Conservation (phyloP, 2,888 invertebrate genomes). For the Timandra comae region DNA sequence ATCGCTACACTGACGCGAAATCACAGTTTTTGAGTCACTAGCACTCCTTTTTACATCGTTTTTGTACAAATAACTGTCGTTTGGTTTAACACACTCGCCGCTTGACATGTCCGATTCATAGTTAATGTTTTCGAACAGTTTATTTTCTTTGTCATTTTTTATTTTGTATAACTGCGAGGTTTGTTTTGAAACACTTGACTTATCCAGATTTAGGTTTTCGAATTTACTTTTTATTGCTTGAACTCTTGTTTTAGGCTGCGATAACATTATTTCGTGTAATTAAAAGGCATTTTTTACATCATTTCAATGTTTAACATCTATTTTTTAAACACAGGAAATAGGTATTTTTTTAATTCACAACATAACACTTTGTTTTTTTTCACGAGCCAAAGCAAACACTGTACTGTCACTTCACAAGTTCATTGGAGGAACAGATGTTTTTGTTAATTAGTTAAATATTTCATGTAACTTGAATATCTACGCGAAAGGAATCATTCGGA, state of each 20-base stretch:
- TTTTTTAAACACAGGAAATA: slow-evolving; percentile 1
- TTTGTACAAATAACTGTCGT: slow-evolving; percentile 59
- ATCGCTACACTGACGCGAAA: slow-evolving; percentile 66
- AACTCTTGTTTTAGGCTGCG: slow-evolving; percentile 72
- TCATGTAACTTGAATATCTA: no score
- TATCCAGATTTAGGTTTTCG: slow-evolving; percentile 66
- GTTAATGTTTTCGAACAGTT: slow-evolving; percentile 10
- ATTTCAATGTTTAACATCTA: background rate
- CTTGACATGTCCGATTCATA: slow-evolving; percentile 27
- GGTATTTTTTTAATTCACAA: no score
- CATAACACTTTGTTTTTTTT: no score
- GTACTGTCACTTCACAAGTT: no score
- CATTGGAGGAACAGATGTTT: no score
- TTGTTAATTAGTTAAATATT: no score
- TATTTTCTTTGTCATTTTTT: slow-evolving; percentile 22
- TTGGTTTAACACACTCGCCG: slow-evolving; percentile 40
- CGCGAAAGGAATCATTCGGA: no score
- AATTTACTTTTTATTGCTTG: slow-evolving; percentile 81
- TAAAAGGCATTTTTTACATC: slow-evolving; percentile 46
- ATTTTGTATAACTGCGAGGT: slow-evolving; percentile 31
- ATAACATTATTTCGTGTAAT: slow-evolving; percentile 60
- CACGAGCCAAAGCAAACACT: no score
- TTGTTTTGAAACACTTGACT: slow-evolving; percentile 9
- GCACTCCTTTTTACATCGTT: slow-evolving; percentile 43
- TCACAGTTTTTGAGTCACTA: slow-evolving; percentile 46